Conservation (phyloP, 1,140 invertebrate species). For the Drosophila mojavensis region DNA sequence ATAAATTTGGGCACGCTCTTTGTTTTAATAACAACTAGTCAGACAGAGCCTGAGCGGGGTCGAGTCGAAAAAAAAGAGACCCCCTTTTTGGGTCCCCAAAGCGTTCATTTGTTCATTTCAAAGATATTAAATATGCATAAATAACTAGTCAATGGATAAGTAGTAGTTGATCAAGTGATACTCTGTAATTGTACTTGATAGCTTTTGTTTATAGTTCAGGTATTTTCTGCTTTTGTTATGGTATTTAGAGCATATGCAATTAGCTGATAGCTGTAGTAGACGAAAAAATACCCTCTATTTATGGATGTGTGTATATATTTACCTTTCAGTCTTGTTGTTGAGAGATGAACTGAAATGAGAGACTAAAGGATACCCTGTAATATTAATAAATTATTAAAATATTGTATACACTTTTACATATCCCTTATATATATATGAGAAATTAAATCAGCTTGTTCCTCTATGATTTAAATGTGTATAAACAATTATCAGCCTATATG, state of each 20-base stretch:
- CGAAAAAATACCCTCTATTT: background rate
- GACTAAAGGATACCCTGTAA: too few species aligned
- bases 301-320: background rate
- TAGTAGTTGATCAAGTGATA: background rate
- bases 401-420: too few species aligned
- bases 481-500: too few species aligned
- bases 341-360: too few species aligned
- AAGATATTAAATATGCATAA: conserved; percentile 79
- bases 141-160: conserved; percentile 41
- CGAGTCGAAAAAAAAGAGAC: background rate
- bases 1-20: conserved; percentile 78
- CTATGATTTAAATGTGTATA: too few species aligned
- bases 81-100: conserved; percentile 5
- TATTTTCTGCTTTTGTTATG: too few species aligned
- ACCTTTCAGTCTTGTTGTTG: too few species aligned
- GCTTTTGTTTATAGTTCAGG: background rate
- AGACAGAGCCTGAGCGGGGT: conserved; percentile 27
- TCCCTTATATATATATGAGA: too few species aligned
- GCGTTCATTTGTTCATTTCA: conserved; percentile 46
- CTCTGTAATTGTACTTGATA: background rate
- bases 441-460: too few species aligned
- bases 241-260: too few species aligned
- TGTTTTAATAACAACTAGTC: conserved; percentile 72
- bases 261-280: too few species aligned
- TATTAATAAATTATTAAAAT: too few species aligned